phyloP scores from a whole-genome alignment of 1,140 invertebrate genomes.

The Pseudomyrmex sp. region DNA sequence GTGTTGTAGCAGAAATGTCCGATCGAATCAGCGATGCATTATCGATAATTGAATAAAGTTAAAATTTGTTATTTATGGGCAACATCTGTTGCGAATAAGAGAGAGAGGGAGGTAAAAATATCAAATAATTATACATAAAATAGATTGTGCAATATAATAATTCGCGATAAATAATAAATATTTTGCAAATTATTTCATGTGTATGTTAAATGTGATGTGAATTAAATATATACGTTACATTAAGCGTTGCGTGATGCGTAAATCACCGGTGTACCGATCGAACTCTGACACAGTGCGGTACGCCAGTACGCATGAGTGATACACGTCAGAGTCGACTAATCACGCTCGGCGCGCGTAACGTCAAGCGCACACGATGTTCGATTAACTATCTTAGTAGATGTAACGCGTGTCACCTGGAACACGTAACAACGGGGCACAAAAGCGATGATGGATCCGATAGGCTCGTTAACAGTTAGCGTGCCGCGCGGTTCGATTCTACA shows the following conservation, averaged over 20 bases:
- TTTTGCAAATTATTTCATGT: not conserved
- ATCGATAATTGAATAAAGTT: constrained; percentile 12
- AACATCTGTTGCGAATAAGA: not conserved
- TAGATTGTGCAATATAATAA: no score
- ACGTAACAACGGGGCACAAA: constrained; percentile 1
- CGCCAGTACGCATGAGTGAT: not conserved
- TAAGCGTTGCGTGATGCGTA: not conserved
- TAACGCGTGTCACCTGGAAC: constrained; percentile 35
- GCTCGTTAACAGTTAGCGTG: constrained; percentile 50
- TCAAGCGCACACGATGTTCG: constrained; percentile 35
- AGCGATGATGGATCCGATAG: constrained; percentile 41
- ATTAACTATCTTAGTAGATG: constrained; percentile 26
- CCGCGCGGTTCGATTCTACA: constrained; percentile 46
- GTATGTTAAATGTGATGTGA: not conserved
- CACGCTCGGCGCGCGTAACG: not conserved
- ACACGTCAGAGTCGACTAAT: constrained; percentile 11
- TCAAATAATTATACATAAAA: not conserved
- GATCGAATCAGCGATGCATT: not conserved
- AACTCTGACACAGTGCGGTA: not conserved
- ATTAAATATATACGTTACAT: not conserved
- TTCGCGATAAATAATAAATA: no score
- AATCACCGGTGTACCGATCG: not conserved
- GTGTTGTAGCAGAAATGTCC: not conserved
- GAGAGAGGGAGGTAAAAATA: not conserved
- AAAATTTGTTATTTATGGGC: not conserved